phyloP scores from a whole-genome alignment of 2,113 vertebrate genomes.

The Craseonycteris thonglongyai region DNA sequence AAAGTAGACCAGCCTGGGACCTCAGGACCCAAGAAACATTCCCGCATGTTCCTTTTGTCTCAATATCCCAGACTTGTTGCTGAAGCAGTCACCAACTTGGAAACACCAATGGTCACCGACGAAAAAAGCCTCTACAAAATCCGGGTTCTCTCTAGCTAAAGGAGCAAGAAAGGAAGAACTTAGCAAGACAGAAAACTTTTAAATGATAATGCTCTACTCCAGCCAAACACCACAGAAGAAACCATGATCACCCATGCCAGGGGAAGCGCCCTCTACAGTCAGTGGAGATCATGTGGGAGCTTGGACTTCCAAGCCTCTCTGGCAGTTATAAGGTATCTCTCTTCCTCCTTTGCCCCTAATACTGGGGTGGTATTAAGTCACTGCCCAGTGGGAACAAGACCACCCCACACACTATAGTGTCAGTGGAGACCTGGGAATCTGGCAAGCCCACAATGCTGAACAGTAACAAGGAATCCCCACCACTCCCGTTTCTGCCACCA shows the following conservation, averaged over 20 bases:
- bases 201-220: not conserved
- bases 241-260: not conserved
- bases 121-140: not conserved
- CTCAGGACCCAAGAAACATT: not conserved
- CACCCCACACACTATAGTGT: not conserved
- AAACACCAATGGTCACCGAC: not conserved
- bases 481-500: not conserved
- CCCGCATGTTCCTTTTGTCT: not conserved
- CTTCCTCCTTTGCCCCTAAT: not conserved
- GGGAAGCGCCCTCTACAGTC: not conserved
- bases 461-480: not conserved
- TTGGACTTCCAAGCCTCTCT: not conserved
- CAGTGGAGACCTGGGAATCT: not conserved
- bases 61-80: not conserved
- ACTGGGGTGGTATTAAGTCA: not conserved
- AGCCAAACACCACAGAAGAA: not conserved
- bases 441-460: not conserved
- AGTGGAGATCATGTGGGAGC: not conserved
- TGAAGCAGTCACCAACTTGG: not conserved
- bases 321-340: not conserved
- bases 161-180: not conserved
- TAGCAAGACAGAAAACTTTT: not conserved
- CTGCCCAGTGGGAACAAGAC: not conserved
- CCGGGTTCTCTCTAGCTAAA: not conserved
- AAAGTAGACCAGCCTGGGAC: not conserved